These are phyloP conservation scores for Andrena praecox DNA, from an alignment of 2,888 invertebrate genomes.

Conservation along the genomic window DNA sequence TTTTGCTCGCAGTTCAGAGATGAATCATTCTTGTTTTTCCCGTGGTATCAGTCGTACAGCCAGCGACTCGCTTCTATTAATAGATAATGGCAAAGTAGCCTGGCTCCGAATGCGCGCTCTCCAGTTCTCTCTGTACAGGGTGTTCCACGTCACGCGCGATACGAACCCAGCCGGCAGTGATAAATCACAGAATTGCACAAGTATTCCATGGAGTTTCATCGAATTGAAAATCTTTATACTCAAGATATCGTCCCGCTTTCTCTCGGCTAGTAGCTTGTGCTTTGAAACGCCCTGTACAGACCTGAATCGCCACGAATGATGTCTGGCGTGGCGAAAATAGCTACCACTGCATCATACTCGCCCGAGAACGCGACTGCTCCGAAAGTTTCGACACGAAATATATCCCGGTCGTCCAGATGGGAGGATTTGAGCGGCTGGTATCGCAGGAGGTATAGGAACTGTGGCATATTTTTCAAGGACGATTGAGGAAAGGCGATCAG, in stretches of 20 bases:
- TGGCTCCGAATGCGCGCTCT: constrained; percentile 22
- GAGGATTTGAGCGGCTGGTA: not conserved
- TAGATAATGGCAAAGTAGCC: constrained; percentile 42
- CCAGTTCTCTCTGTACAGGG: constrained; percentile 51
- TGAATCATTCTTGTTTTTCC: constrained; percentile 7
- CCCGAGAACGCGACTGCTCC: not conserved
- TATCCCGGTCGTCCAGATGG: constrained; percentile 20
- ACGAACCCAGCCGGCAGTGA: not conserved
- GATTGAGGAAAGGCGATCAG: not conserved
- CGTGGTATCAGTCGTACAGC: constrained; percentile 21
- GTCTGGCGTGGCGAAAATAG: constrained; percentile 6
- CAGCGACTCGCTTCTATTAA: constrained; percentile 60
- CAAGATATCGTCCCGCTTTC: too few relatives aligned
- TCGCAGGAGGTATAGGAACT: not conserved
- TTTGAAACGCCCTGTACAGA: not conserved
- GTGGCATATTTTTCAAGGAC: constrained; percentile 34
- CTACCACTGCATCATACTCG: not conserved
- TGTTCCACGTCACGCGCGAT: not conserved
- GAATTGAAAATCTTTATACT: too few relatives aligned
- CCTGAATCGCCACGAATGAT: not conserved
- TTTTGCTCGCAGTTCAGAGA: not conserved
- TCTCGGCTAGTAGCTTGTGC: too few relatives aligned
- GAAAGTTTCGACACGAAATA: not conserved
- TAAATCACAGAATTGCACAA: not conserved
- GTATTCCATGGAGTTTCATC: too few relatives aligned